These are phyloP conservation scores for Calliphora vicina DNA, from an alignment of 1,140 invertebrate species.

Conservation along the genomic window DNA sequence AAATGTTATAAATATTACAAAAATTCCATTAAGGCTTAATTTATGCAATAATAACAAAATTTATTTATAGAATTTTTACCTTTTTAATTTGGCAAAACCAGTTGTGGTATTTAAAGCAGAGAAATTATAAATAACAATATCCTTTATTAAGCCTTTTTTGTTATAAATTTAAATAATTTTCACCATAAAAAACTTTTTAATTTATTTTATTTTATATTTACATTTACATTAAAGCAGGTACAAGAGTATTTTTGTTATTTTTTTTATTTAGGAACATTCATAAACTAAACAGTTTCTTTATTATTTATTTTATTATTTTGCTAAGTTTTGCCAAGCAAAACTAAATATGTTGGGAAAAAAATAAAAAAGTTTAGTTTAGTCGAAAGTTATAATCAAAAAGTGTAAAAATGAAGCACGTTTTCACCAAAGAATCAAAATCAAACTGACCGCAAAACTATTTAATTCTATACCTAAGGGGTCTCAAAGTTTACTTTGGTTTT, in stretches of 20 bases:
- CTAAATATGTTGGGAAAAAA: not conserved
- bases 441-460: slow-evolving; percentile 32
- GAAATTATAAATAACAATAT: no score
- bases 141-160: no score
- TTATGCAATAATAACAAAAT: no score
- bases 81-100: no score
- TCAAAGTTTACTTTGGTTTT: not conserved
- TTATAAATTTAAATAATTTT: not conserved
- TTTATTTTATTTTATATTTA: not conserved
- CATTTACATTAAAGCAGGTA: not conserved
- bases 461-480: slow-evolving; percentile 23
- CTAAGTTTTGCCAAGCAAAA: not conserved
- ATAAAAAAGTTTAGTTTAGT: not conserved
- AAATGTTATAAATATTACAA: no score
- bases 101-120: no score
- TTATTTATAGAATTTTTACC: no score
- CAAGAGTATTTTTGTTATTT: not conserved
- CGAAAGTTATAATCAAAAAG: not conserved
- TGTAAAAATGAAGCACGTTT: slow-evolving; percentile 13
- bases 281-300: not conserved
- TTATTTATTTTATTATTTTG: not conserved
- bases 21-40: no score
- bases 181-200: not conserved
- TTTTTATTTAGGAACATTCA: not conserved
- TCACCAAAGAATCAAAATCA: slow-evolving; percentile 32